Evolutionary conservation across 2,113 vertebrate species (phyloP).

Genomic region (Neofelis nebulosa): DNA sequence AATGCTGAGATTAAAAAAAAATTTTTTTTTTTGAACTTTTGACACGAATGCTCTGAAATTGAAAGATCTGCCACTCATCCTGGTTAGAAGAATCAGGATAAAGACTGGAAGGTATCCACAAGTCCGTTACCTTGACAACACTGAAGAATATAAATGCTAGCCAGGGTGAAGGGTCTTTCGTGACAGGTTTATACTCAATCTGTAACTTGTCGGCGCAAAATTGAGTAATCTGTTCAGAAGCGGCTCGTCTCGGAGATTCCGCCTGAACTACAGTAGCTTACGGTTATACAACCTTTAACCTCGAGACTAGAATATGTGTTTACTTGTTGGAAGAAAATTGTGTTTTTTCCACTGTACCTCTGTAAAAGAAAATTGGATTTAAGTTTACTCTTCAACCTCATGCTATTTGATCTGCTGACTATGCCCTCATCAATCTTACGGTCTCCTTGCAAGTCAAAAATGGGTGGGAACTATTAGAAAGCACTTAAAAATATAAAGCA

Average conservation of each 20-base stretch:
- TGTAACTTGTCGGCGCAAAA: neutral
- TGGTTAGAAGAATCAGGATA: neutral
- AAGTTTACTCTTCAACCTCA: neutral
- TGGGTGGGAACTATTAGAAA: neutral
- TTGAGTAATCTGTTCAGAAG: neutral
- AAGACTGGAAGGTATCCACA: neutral
- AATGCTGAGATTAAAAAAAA: neutral
- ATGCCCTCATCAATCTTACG: neutral
- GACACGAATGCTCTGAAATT: conserved; percentile 3
- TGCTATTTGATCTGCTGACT: neutral
- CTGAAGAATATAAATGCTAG: neutral
- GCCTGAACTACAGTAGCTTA: neutral
- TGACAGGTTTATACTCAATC: neutral
- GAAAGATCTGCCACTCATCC: neutral
- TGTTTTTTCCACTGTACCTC: neutral
- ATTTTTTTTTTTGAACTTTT: neutral
- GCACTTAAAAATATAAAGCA: neutral
- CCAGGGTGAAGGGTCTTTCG: neutral
- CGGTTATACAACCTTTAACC: neutral
- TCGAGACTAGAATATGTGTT: neutral
- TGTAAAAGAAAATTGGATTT: neutral
- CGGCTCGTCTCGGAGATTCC: neutral
- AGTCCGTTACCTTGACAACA: neutral
- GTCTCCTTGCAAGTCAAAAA: neutral
- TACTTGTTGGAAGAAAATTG: neutral